Evolutionary conservation across 2,113 vertebrate genomes (phyloP).

Genomic region (Takifugu bimaculatus): DNA sequence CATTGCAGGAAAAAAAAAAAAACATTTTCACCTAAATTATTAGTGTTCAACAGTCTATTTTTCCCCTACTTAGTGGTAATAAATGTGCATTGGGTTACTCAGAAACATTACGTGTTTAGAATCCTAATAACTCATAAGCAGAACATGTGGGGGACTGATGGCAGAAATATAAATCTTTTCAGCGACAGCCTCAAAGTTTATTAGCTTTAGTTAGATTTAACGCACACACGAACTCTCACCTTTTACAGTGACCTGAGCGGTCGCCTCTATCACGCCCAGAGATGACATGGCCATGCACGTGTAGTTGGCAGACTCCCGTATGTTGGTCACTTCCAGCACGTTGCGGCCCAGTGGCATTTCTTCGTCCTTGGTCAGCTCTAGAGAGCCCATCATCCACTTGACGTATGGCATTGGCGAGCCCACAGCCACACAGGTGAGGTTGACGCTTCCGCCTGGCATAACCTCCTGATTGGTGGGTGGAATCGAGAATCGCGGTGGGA

Average conservation of each 20-base stretch:
- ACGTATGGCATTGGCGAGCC: slow-evolving; percentile 95
- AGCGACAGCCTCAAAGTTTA: not conserved
- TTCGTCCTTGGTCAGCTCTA: slow-evolving; percentile 90
- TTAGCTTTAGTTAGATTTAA: not conserved
- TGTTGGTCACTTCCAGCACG: slow-evolving; percentile 87
- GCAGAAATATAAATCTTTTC: not conserved
- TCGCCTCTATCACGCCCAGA: slow-evolving; percentile 89
- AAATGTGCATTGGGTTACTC: too few species aligned
- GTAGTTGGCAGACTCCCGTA: slow-evolving; percentile 88
- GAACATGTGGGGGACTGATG: not conserved
- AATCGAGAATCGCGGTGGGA: slow-evolving; percentile 94
- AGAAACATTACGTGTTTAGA: not conserved
- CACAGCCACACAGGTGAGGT: slow-evolving; percentile 91
- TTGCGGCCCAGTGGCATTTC: slow-evolving; percentile 93
- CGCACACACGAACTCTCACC: slow-evolving; percentile 66
- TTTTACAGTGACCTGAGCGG: slow-evolving; percentile 93
- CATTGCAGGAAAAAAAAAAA: not conserved
- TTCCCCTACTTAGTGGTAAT: too few species aligned
- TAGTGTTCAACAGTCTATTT: too few species aligned
- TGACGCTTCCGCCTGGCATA: slow-evolving; percentile 94
- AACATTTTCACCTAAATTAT: too few species aligned
- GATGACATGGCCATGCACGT: slow-evolving; percentile 95
- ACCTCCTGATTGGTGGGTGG: slow-evolving; percentile 94
- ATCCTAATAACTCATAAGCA: not conserved
- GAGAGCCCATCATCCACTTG: slow-evolving; percentile 86